Evolutionary conservation across 2,113 vertebrate species (phyloP).

Genomic region (Ceyx cyanopectus): DNA sequence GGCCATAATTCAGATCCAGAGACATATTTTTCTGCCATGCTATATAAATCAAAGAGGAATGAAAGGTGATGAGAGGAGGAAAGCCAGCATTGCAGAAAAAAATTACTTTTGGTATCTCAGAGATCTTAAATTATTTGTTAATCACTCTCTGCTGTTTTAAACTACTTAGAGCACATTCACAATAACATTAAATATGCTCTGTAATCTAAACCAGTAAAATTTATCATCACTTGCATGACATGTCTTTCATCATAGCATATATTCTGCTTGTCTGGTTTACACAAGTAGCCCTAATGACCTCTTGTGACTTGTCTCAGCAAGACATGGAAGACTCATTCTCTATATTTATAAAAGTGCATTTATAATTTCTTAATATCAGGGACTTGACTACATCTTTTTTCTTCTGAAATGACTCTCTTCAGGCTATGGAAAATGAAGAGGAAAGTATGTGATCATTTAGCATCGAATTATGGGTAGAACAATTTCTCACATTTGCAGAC

Average conservation of each 20-base stretch:
- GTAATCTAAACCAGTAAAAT: not conserved
- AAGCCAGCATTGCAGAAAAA: conserved; percentile 16
- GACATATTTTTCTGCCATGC: conserved; percentile 9
- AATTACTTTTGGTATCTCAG: not conserved
- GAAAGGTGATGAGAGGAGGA: not conserved
- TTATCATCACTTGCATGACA: conserved; percentile 1
- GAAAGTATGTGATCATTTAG: conserved; percentile 1
- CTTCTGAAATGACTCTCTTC: conserved; percentile 12
- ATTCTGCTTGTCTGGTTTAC: not conserved
- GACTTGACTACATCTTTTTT: not conserved
- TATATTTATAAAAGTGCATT: not conserved
- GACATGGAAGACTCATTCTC: not conserved
- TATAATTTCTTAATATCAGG: not conserved
- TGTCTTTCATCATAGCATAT: not conserved
- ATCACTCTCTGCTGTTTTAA: not conserved
- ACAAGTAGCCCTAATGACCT: not conserved
- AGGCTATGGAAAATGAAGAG: conserved; percentile 21
- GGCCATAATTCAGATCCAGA: not conserved
- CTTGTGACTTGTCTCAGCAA: not conserved
- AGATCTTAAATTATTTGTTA: conserved; percentile 37
- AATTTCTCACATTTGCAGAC: conserved; percentile 20
- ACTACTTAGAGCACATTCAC: not conserved
- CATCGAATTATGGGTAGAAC: not conserved
- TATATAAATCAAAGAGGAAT: conserved; percentile 32
- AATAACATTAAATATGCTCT: not conserved